These are phyloP conservation scores for Ptilorrhoa leucosticta DNA, from an alignment of 2,113 vertebrate genomes.

Conservation along the genomic window DNA sequence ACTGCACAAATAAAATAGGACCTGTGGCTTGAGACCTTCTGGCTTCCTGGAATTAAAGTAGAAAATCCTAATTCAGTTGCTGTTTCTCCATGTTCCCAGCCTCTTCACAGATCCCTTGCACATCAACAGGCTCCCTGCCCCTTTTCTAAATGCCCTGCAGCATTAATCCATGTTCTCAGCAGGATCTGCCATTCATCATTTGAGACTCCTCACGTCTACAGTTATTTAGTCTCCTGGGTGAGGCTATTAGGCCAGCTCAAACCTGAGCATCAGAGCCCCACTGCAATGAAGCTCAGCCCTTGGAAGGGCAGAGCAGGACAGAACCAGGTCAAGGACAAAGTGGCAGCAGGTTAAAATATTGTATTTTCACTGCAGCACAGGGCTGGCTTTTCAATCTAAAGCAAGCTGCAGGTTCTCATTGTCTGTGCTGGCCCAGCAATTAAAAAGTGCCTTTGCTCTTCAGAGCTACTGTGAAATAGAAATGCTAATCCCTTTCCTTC, in stretches of 20 bases:
- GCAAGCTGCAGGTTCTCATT: background rate
- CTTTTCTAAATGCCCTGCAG: slow-evolving; percentile 18
- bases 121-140: background rate
- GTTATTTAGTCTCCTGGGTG: background rate
- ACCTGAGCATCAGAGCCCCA: background rate
- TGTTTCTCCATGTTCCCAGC: background rate
- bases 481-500: background rate
- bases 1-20: background rate
- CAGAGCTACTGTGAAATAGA: background rate
- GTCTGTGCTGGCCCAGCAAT: background rate
- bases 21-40: slow-evolving; percentile 4
- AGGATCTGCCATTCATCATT: slow-evolving; percentile 35
- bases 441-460: background rate
- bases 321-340: background rate
- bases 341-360: background rate
- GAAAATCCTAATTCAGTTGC: background rate
- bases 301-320: background rate
- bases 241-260: slow-evolving; percentile 27
- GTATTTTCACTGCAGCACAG: background rate
- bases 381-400: background rate
- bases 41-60: slow-evolving; percentile 1
- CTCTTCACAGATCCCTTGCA: background rate
- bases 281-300: background rate
- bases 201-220: background rate
- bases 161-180: slow-evolving; percentile 28